phyloP scores from a whole-genome alignment of 1,140 invertebrate genomes.

The Zeugodacus cucurbitae region DNA sequence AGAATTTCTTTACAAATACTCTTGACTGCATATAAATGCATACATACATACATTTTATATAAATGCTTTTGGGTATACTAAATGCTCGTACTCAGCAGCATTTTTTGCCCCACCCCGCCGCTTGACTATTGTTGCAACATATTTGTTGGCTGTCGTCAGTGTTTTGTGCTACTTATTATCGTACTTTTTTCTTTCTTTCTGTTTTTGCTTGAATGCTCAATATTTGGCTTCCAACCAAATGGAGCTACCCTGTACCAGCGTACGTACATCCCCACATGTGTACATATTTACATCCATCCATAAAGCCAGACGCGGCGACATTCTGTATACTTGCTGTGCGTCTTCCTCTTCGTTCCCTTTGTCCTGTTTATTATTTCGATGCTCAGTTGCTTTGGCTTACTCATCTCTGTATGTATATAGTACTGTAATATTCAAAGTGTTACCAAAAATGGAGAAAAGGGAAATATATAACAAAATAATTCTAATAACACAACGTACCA shows the following conservation, averaged over 20 bases:
- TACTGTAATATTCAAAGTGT: not conserved
- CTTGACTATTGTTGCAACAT: not conserved
- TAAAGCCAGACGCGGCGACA: not conserved
- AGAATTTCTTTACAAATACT: constrained; percentile 4
- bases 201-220: no score
- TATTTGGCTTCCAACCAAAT: no score
- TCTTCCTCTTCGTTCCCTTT: not conserved
- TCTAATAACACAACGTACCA: constrained; percentile 19
- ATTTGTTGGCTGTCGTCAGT: not conserved
- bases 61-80: not conserved
- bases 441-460: not conserved
- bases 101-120: not conserved
- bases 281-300: no score
- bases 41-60: no score
- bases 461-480: not conserved
- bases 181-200: no score
- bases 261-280: no score
- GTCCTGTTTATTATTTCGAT: not conserved
- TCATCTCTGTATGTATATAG: not conserved
- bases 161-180: no score
- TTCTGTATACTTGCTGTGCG: constrained; percentile 17
- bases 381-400: not conserved
- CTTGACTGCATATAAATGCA: no score
- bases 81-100: not conserved
- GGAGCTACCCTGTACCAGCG: no score